Conservation (phyloP, 2,888 invertebrate species). For the Chorisops tibialis region DNA sequence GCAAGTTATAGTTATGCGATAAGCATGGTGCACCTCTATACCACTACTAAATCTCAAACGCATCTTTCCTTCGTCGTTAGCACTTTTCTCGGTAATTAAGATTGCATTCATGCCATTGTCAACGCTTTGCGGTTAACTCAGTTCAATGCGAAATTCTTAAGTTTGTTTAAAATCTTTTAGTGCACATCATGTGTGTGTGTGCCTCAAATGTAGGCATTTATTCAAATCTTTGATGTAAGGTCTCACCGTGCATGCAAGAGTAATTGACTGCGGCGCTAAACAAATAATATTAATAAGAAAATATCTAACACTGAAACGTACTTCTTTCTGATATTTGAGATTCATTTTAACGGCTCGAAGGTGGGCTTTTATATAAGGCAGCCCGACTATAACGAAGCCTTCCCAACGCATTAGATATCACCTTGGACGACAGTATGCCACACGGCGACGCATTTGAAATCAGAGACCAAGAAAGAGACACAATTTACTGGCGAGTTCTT, state of each 20-base stretch:
- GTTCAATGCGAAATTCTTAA: conserved; percentile 12
- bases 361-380: conserved; percentile 15
- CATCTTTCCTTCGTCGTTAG: conserved; percentile 14
- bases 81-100: conserved; percentile 24
- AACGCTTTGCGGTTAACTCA: conserved; percentile 13
- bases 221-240: too few relatives aligned
- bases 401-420: conserved; percentile 19
- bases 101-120: conserved; percentile 21
- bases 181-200: too few relatives aligned
- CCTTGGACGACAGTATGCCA: too few relatives aligned
- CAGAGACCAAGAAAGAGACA: conserved; percentile 5
- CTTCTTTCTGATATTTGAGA: conserved; percentile 23
- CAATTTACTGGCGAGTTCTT: conserved; percentile 14
- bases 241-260: too few relatives aligned
- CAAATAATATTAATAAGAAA: conserved; percentile 1
- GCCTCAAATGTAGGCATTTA: too few relatives aligned
- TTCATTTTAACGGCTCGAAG: conserved; percentile 4
- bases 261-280: conserved; percentile 4
- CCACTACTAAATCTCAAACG: neutral
- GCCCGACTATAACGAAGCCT: conserved; percentile 13
- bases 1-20: neutral
- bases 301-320: neutral
- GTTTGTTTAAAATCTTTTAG: neutral
- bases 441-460: conserved; percentile 1
- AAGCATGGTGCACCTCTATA: neutral